Conservation (phyloP, 2,888 invertebrate genomes). For the Leuctra nigra region DNA sequence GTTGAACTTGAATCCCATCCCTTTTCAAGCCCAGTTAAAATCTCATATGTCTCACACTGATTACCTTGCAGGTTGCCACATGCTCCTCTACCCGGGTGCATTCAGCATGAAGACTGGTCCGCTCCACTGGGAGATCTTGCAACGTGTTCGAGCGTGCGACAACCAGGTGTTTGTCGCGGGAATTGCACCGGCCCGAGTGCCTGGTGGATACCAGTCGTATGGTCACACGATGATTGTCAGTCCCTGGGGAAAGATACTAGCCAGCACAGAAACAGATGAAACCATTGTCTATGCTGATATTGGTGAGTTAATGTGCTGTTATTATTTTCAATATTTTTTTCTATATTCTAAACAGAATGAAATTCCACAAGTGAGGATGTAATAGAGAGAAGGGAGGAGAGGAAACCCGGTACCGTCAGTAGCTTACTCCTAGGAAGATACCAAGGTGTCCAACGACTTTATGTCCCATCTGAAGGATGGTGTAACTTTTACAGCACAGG, state of each 20-base stretch:
- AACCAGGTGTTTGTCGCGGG: slow-evolving; percentile 84
- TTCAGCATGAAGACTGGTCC: slow-evolving; percentile 97
- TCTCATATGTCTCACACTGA: no score
- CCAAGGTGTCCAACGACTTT: no score
- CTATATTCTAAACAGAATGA: no score
- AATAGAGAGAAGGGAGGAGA: no score
- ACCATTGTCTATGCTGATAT: slow-evolving; percentile 67
- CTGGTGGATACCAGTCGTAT: slow-evolving; percentile 75
- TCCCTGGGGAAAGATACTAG: slow-evolving; percentile 76
- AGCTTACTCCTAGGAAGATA: slow-evolving; percentile 24
- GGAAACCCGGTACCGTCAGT: no score
- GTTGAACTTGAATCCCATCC: no score
- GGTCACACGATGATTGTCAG: slow-evolving; percentile 78
- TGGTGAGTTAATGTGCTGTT: slow-evolving; percentile 46
- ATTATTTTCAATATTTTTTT: no score
- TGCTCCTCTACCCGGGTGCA: slow-evolving; percentile 88
- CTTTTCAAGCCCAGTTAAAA: no score
- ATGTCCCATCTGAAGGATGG: no score
- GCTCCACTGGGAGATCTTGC: slow-evolving; percentile 84
- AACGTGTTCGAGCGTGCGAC: slow-evolving; percentile 75
- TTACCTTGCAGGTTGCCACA: slow-evolving; percentile 70
- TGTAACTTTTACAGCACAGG: no score
- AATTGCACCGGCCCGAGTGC: slow-evolving; percentile 75
- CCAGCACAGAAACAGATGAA: slow-evolving; percentile 61
- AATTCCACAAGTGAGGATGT: no score